These are phyloP conservation scores for Scolanthus callimorphus DNA, from an alignment of 92 coral and sea anemone genomes.

Conservation along the genomic window DNA sequence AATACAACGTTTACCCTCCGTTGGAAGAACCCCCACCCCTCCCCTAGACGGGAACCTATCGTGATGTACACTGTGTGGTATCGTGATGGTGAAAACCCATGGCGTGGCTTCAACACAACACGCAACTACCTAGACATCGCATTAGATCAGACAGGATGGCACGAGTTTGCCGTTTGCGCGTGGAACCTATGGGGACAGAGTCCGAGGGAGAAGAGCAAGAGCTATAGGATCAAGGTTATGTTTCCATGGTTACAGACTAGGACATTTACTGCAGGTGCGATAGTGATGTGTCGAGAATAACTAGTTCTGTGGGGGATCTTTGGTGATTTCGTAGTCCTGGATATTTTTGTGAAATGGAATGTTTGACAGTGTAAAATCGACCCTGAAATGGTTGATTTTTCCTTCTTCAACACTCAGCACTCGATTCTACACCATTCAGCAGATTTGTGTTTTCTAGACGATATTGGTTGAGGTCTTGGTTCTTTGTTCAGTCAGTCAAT, in stretches of 20 bases:
- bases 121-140: neutral
- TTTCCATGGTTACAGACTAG: neutral
- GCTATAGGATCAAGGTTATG: neutral
- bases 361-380: too few species aligned
- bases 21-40: neutral
- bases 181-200: constrained; percentile 11
- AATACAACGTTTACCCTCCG: neutral
- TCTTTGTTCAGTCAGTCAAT: too few species aligned
- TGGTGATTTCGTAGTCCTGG: too few species aligned
- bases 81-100: neutral
- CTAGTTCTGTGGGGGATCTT: too few species aligned
- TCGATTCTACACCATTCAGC: too few species aligned
- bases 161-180: constrained; percentile 10
- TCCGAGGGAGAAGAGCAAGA: neutral
- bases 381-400: too few species aligned
- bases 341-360: too few species aligned
- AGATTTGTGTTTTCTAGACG: too few species aligned
- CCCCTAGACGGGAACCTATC: neutral
- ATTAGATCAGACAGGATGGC: constrained; percentile 2
- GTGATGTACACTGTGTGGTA: constrained; percentile 6
- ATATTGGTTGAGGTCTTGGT: too few species aligned
- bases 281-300: too few species aligned
- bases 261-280: too few species aligned
- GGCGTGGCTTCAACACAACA: constrained; percentile 4
- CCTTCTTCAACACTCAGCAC: too few species aligned